A percentile compares a stretch with the other conserved stretches of the same genome.
These are phyloP conservation scores for Oceanodroma tethys DNA, from an alignment of 2,113 vertebrate species.

Conservation along the genomic window DNA sequence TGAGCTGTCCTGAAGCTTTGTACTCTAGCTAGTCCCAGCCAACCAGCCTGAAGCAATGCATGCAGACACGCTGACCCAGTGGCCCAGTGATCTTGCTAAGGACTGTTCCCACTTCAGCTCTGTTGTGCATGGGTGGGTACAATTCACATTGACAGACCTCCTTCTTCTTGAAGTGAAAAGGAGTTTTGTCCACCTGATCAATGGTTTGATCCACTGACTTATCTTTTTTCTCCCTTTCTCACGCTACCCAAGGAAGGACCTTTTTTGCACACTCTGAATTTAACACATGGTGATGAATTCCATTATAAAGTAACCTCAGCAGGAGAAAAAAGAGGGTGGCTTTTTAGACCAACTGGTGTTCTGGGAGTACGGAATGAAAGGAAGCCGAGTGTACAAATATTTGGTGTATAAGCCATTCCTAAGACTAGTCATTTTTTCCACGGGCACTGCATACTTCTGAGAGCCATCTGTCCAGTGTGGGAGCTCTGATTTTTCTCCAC, in stretches of 20 bases:
- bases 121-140: background rate
- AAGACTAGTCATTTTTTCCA: background rate
- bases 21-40: accelerated
- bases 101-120: background rate
- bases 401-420: background rate
- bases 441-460: background rate
- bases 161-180: background rate
- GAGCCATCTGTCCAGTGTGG: background rate
- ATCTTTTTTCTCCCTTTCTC: background rate
- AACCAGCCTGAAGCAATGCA: no score
- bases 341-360: background rate
- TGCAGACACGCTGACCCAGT: accelerated
- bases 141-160: background rate
- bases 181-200: background rate
- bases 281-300: background rate
- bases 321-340: background rate
- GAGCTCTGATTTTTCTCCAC: background rate
- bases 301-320: background rate
- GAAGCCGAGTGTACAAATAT: background rate
- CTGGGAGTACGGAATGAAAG: background rate
- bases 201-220: background rate
- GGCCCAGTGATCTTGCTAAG: background rate
- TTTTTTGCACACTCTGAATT: background rate
- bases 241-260: background rate
- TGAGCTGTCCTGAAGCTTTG: background rate